A percentile compares a stretch with the other conserved stretches of the same genome.
Conservation (phyloP, 2,113 vertebrate species). For the Delphinapterus leucas region DNA sequence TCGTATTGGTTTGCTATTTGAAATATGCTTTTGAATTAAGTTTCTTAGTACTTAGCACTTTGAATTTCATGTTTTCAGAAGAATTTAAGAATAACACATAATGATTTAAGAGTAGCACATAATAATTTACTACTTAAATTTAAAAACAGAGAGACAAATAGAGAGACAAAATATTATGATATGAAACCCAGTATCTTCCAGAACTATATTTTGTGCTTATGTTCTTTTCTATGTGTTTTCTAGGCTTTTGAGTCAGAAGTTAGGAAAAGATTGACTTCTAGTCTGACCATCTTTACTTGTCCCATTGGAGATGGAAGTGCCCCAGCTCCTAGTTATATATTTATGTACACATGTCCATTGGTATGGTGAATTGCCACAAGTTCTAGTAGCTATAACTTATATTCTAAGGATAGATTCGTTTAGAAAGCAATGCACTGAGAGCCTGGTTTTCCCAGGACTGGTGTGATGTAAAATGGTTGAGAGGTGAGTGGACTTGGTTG, state of each 20-base stretch:
- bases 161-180: not conserved
- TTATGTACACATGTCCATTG: not conserved
- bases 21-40: not conserved
- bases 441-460: not conserved
- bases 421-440: not conserved
- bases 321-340: not conserved
- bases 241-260: not conserved
- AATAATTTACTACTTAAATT: not conserved
- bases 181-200: not conserved
- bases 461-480: not conserved
- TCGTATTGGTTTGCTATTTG: not conserved
- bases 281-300: not conserved
- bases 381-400: not conserved
- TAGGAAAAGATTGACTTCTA: not conserved
- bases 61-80: constrained; percentile 6
- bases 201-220: not conserved
- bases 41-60: not conserved
- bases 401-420: not conserved
- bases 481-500: not conserved
- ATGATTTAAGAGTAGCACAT: not conserved
- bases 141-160: not conserved
- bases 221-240: not conserved
- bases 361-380: not conserved
- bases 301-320: not conserved
- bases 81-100: not conserved